Percentiles rank a stretch among this genome's conserved stretches.
Evolutionary conservation across 2,113 vertebrate genomes (phyloP).

Genomic region (Meleagris gallopavo): DNA sequence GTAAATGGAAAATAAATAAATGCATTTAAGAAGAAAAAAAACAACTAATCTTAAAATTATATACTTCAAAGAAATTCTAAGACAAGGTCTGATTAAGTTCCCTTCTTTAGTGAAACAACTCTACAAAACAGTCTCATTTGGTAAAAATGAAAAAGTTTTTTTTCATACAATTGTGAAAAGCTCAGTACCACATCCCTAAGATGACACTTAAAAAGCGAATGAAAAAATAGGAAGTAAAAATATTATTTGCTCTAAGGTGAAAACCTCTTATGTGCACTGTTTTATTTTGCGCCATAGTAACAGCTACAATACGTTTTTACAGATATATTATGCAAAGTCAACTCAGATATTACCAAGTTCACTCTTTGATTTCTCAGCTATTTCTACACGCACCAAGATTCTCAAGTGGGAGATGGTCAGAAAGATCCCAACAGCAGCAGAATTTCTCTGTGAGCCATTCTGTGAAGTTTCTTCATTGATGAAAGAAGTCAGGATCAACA

Average conservation of each 20-base stretch:
- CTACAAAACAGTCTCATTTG: neutral
- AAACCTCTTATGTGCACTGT: neutral
- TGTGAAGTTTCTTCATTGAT: neutral
- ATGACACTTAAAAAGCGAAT: neutral
- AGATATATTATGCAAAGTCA: neutral
- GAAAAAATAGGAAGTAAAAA: neutral
- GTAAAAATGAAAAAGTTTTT: neutral
- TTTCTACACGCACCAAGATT: neutral
- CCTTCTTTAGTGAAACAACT: neutral
- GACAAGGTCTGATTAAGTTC: neutral
- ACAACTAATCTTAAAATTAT: neutral
- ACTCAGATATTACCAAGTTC: neutral
- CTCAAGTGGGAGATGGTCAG: neutral
- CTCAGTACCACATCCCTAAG: neutral
- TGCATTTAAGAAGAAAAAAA: neutral
- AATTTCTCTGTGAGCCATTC: neutral
- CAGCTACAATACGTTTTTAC: neutral
- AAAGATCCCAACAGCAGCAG: neutral
- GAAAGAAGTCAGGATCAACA: neutral
- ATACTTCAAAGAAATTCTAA: neutral
- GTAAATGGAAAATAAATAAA: rapidly evolving
- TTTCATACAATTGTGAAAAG: neutral
- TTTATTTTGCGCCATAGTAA: neutral
- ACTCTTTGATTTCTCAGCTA: neutral
- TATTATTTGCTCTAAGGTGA: neutral